These are phyloP conservation scores for Drosophila tani DNA, from an alignment of 1,140 invertebrate genomes.

Conservation along the genomic window DNA sequence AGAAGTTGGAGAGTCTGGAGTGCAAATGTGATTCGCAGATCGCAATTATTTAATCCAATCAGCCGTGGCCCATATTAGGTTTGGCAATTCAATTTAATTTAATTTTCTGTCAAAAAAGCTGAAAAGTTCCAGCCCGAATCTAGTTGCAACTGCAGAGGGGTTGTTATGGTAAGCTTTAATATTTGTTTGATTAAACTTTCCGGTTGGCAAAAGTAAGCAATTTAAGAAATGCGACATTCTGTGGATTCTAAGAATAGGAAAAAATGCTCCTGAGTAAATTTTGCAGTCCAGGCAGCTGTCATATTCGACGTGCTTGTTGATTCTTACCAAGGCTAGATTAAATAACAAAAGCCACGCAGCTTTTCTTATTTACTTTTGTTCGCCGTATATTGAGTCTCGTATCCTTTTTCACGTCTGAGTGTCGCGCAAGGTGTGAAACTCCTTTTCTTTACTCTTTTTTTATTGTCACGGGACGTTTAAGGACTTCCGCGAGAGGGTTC, in stretches of 20 bases:
- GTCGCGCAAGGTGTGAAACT: constrained; percentile 9
- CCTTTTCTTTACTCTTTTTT: constrained; percentile 5
- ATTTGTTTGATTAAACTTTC: constrained; percentile 31
- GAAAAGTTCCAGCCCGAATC: constrained; percentile 10
- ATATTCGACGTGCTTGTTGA: constrained; percentile 17
- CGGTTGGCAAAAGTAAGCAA: constrained; percentile 7
- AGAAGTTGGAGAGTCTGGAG: background rate
- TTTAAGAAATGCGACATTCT: constrained; percentile 8
- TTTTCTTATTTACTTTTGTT: constrained; percentile 24
- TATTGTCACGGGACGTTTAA: constrained; percentile 8
- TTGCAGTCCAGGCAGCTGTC: constrained; percentile 3
- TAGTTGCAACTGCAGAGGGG: constrained; percentile 16
- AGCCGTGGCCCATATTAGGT: constrained; percentile 17
- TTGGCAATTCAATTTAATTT: constrained; percentile 31
- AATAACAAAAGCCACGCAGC: constrained; percentile 25
- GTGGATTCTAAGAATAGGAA: background rate
- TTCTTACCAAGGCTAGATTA: constrained; percentile 34
- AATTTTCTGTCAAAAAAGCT: background rate
- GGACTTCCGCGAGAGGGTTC: constrained; percentile 10
- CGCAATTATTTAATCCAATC: constrained; percentile 35
- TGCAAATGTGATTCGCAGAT: constrained; percentile 12
- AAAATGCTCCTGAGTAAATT: constrained; percentile 18
- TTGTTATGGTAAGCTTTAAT: background rate
- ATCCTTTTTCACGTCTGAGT: constrained; percentile 15
- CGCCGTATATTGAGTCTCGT: constrained; percentile 11